Percentiles rank a stretch among this genome's conserved stretches.
These are phyloP conservation scores for Eidolon dupreanum DNA, from an alignment of 2,797 vertebrate genomes.

Conservation along the genomic window DNA sequence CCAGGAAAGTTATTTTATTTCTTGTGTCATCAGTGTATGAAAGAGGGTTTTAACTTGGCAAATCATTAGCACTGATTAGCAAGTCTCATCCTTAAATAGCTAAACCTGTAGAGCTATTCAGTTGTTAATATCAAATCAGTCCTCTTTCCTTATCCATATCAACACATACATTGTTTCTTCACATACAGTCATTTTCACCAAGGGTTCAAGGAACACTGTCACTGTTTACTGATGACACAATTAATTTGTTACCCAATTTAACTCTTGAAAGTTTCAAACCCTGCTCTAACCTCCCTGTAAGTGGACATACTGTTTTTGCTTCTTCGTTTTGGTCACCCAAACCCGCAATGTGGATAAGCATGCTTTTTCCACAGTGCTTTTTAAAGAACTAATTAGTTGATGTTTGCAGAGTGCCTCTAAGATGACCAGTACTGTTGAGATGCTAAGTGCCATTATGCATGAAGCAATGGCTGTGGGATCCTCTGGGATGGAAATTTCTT, in stretches of 20 bases:
- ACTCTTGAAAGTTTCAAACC: background rate
- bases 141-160: background rate
- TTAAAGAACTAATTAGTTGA: background rate
- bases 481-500: background rate
- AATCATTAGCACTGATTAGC: background rate
- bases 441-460: background rate
- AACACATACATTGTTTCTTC: background rate
- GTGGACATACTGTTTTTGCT: background rate
- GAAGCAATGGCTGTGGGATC: background rate
- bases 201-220: background rate
- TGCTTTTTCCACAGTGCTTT: background rate
- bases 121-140: background rate
- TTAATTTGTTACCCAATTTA: background rate
- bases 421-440: background rate
- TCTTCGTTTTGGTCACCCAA: background rate
- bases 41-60: background rate
- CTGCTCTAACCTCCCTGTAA: background rate
- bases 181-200: background rate
- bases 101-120: background rate
- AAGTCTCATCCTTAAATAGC: background rate
- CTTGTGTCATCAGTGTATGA: background rate
- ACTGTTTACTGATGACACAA: accelerated
- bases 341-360: background rate
- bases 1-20: background rate
- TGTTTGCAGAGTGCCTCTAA: background rate